Evolutionary conservation across 2,888 invertebrate species (phyloP).

Genomic region (Brachyopa scutellaris): DNA sequence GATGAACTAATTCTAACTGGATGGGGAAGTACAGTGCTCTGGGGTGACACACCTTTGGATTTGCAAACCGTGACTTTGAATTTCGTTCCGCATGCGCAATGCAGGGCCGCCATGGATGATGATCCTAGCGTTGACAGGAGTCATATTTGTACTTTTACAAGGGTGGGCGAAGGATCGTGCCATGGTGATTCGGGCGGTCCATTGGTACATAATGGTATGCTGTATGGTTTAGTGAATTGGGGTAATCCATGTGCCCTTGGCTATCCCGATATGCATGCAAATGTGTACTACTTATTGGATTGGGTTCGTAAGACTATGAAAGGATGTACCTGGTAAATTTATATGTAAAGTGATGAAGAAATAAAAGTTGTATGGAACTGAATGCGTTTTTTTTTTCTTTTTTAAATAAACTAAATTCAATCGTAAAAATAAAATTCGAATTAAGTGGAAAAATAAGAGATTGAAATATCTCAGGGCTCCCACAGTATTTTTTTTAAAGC

Average conservation of each 20-base stretch:
- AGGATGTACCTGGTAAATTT: slow-evolving; percentile 48
- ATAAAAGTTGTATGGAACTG: neutral
- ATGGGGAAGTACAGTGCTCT: slow-evolving; percentile 84
- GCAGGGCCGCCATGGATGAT: slow-evolving; percentile 83
- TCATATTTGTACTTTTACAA: slow-evolving; percentile 85
- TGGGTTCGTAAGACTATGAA: slow-evolving; percentile 78
- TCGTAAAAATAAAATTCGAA: no score
- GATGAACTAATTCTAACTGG: slow-evolving; percentile 84
- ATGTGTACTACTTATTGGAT: slow-evolving; percentile 79
- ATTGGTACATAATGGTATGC: slow-evolving; percentile 77
- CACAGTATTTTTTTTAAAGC: no score
- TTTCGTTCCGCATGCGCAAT: slow-evolving; percentile 84
- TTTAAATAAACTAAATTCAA: no score
- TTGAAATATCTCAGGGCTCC: no score
- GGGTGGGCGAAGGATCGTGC: slow-evolving; percentile 83
- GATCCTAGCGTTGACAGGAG: slow-evolving; percentile 83
- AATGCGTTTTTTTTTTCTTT: neutral
- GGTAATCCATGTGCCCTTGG: slow-evolving; percentile 80
- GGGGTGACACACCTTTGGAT: slow-evolving; percentile 83
- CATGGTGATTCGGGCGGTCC: slow-evolving; percentile 80
- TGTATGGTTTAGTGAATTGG: slow-evolving; percentile 80
- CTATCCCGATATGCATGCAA: slow-evolving; percentile 80
- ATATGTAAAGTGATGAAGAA: neutral
- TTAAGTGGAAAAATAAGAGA: no score
- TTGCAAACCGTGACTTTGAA: slow-evolving; percentile 84